Evolutionary conservation across 2,113 vertebrate species (phyloP), one percentile per base, ranked within the genome.

Genomic region (Entomyzon cyanotis): DNA sequence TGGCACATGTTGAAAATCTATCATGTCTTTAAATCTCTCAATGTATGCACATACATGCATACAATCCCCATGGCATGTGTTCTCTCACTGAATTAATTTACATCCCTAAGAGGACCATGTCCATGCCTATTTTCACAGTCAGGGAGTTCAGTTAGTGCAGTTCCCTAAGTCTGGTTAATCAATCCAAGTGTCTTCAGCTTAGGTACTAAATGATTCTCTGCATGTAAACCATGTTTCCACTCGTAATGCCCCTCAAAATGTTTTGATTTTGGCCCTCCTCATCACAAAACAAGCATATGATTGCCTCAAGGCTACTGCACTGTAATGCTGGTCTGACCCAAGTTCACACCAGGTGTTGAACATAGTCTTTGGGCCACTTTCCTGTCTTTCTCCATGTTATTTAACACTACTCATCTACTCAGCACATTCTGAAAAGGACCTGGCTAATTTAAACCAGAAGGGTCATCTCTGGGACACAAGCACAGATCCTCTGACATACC

Each of bases 1-100:
- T 60, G 73, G 84, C 81, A 69, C 58, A 44, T 59, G 69, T 28
- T 80, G 85, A 90, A 96, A 94, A 90, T 44, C 75, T 86, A 63
- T 86, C 60, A 0, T 60, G 76, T 75, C 80, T 71, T 71, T 88
- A 89, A 82, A 59, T 87, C 46, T 28, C 64, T 46, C 21, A 1
- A 37, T 74, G 42, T 74, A 67, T 67, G 47, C 68, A 90, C 83
- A 74, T 58, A 70, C 53, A 64, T 86, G 56, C 41, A 37, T 27
- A 46, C 58, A 62, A 31, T 82, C 44, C 60, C 65, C 74, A 60
- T 28, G 56, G 47, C 65, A 50, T 24, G 37, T 33, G 46, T 47
- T 56, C n/a, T 68, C 37, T 52, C 71, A 10, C 20, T 23, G 35
- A 77, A 70, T 75, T 64, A 17, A 91, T 60, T 44, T 33, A 15